These are phyloP conservation scores for Tachyglossus aculeatus DNA, from an alignment of 2,797 vertebrate species.

Conservation along the genomic window DNA sequence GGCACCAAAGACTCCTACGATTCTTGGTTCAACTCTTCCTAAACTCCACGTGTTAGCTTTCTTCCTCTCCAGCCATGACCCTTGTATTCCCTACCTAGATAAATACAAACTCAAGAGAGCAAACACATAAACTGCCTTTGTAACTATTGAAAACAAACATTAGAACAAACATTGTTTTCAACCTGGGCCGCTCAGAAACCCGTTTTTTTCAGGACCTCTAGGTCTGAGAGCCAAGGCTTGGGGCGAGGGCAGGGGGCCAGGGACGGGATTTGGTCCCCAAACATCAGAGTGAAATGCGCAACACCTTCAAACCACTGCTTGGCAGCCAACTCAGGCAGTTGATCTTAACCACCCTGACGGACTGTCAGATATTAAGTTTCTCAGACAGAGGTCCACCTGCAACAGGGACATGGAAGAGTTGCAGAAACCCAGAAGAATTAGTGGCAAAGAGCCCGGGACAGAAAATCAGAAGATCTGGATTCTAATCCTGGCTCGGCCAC, in stretches of 20 bases:
- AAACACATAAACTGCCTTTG: too few relatives aligned
- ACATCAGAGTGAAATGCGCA: constrained; percentile 13
- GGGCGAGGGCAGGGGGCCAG: constrained; percentile 18
- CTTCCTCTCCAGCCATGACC: too few relatives aligned
- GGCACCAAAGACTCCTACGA: too few relatives aligned
- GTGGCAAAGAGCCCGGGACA: too few relatives aligned
- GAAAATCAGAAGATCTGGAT: too few relatives aligned
- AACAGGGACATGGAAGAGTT: background rate
- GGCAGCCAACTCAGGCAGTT: constrained; percentile 5
- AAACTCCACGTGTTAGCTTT: too few relatives aligned
- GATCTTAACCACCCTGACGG: background rate
- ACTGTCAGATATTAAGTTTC: background rate
- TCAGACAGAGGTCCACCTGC: background rate
- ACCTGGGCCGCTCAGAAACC: constrained; percentile 1
- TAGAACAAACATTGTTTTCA: background rate
- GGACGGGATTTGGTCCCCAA: constrained; percentile 51
- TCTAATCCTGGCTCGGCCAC: too few relatives aligned
- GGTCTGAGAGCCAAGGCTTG: background rate
- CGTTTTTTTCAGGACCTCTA: constrained; percentile 16
- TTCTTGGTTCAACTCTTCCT: too few relatives aligned
- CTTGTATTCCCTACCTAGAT: too few relatives aligned
- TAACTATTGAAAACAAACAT: background rate
- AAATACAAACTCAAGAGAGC: too few relatives aligned
- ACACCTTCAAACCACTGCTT: background rate
- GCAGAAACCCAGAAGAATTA: too few relatives aligned